phyloP scores from a whole-genome alignment of 2,888 invertebrate genomes.

The Stictocephala bisonia region DNA sequence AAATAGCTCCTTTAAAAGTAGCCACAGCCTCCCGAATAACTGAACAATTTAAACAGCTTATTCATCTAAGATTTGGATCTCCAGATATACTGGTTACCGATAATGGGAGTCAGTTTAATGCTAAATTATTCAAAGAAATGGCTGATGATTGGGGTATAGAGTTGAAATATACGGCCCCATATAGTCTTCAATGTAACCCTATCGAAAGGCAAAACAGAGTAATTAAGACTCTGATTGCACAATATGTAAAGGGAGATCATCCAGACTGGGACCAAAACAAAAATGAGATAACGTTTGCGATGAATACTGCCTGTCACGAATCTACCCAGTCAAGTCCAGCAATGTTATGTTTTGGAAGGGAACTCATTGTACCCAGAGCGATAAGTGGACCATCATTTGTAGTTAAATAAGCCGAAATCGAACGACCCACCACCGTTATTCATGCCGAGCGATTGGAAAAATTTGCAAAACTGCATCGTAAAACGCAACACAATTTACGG shows the following conservation, averaged over 20 bases:
- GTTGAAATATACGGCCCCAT: constrained; percentile 57
- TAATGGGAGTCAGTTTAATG: constrained; percentile 25
- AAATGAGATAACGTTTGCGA: constrained; percentile 53
- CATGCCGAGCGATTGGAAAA: not conserved
- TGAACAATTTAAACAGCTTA: not conserved
- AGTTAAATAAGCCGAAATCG: no score
- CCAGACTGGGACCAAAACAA: constrained; percentile 55
- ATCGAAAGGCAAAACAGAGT: constrained; percentile 61
- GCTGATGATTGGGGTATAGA: constrained; percentile 44
- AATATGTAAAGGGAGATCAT: constrained; percentile 59
- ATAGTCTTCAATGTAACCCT: constrained; percentile 61
- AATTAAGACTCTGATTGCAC: constrained; percentile 61
- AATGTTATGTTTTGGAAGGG: constrained; percentile 39
- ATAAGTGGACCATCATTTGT: not conserved
- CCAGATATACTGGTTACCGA: constrained; percentile 1
- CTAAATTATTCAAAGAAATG: not conserved
- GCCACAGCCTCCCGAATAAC: constrained; percentile 51
- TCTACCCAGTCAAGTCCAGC: constrained; percentile 57
- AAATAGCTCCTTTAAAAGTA: constrained; percentile 51
- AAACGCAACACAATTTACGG: not conserved
- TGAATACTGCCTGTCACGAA: constrained; percentile 54
- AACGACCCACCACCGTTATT: no score
- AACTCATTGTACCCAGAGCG: not conserved
- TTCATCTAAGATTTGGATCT: not conserved
- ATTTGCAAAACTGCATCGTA: not conserved